Evolutionary conservation across 1,140 invertebrate genomes (phyloP).

Genomic region (Saccostrea cuccullata): DNA sequence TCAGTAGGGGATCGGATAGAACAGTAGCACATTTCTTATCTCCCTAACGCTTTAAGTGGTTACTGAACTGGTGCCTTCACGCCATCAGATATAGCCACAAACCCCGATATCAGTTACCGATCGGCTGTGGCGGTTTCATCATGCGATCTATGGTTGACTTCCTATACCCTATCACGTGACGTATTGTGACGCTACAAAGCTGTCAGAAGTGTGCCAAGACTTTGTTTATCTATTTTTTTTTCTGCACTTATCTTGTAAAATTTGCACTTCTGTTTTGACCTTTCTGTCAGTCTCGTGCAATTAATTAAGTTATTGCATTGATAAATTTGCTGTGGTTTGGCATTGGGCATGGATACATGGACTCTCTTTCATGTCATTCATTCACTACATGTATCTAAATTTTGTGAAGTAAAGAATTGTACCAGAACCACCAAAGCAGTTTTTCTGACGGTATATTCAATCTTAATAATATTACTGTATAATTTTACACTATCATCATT

Average conservation of each 20-base stretch:
- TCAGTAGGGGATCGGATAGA: neutral
- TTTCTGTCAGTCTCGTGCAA: neutral
- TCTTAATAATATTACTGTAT: no score
- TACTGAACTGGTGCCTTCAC: neutral
- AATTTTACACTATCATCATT: no score
- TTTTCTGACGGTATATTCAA: no score
- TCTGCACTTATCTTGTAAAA: neutral
- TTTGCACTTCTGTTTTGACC: neutral
- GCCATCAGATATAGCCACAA: neutral
- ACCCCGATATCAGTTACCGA: conserved; percentile 29
- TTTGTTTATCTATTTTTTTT: neutral
- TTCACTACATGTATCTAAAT: no score
- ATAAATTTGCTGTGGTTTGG: neutral
- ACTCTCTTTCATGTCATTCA: no score
- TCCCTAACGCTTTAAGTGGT: neutral
- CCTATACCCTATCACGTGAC: conserved; percentile 1
- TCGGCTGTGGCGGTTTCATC: conserved; percentile 6
- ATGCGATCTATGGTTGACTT: neutral
- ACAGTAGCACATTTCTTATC: neutral
- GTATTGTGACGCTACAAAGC: neutral
- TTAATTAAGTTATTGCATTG: neutral
- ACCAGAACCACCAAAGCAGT: no score
- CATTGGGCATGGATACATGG: neutral
- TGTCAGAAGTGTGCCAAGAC: conserved; percentile 2
- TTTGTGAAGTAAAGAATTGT: no score